These are phyloP conservation scores for Sminthurinus signatus DNA, from an alignment of 1,140 invertebrate species.

Conservation along the genomic window DNA sequence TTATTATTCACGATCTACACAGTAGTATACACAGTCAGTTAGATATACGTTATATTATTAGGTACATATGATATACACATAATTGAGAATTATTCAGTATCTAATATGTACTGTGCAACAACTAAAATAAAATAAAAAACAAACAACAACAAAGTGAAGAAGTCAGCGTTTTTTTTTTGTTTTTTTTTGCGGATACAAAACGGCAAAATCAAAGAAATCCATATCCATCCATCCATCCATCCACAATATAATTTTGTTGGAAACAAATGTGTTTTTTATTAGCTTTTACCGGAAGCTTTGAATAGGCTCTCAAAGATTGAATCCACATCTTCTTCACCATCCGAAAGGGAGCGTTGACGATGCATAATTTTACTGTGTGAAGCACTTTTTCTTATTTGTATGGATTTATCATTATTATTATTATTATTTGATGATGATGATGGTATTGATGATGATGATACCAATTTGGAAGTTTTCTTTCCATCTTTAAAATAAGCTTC, in stretches of 20 bases:
- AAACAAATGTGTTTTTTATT: background rate
- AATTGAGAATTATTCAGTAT: no score
- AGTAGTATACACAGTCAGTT: no score
- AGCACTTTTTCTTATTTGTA: constrained; percentile 31
- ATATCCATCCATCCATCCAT: no score
- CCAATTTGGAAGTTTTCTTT: constrained; percentile 5
- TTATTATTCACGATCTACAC: no score
- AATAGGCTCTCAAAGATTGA: constrained; percentile 47
- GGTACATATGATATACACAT: no score
- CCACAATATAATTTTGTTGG: background rate
- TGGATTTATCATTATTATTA: background rate
- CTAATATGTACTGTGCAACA: no score
- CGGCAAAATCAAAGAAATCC: no score
- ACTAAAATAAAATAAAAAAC: no score
- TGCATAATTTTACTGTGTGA: constrained; percentile 40
- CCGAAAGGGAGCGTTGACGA: constrained; percentile 33
- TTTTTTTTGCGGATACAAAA: no score
- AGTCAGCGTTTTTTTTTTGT: no score
- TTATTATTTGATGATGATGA: constrained; percentile 4
- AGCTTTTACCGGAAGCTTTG: constrained; percentile 39
- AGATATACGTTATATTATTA: no score
- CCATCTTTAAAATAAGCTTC: constrained; percentile 65
- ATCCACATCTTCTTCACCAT: constrained; percentile 46
- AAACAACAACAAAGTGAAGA: no score
- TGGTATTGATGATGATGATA: background rate